Evolutionary conservation across 2,797 vertebrate species (phyloP).

Genomic region (Sebastes kiyomatsui): DNA sequence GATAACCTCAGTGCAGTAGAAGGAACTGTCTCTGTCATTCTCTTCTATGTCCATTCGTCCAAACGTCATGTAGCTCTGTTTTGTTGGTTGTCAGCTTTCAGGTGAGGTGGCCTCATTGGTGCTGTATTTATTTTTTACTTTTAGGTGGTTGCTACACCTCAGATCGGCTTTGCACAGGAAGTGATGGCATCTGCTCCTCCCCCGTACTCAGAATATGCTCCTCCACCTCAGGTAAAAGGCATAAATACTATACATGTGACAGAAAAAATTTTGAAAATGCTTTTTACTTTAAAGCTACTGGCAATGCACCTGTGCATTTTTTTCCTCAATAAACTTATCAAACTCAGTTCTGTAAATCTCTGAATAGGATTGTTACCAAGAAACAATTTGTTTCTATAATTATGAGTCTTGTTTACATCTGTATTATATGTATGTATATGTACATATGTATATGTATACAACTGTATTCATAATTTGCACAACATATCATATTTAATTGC

Average conservation of each 20-base stretch:
- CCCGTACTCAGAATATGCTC: constrained; percentile 88
- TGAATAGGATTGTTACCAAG: not conserved
- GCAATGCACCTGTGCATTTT: not conserved
- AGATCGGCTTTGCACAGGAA: constrained; percentile 81
- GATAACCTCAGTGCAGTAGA: not conserved
- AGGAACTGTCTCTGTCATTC: not conserved
- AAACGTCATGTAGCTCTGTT: not conserved
- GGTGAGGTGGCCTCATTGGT: not conserved
- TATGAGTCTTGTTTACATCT: not conserved
- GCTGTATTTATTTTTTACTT: not conserved
- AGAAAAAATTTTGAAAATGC: no score
- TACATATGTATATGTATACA: no score
- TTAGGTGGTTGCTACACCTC: constrained; percentile 73
- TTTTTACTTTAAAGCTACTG: no score
- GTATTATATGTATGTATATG: no score
- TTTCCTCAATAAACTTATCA: not conserved
- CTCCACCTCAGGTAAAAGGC: constrained; percentile 86
- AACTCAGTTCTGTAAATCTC: not conserved
- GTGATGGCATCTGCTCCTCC: constrained; percentile 89
- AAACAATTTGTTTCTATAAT: not conserved
- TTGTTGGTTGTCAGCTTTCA: not conserved
- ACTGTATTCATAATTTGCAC: not conserved
- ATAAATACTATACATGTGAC: not conserved
- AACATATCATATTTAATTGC: not conserved
- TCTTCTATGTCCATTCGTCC: not conserved